Evolutionary conservation across 2,113 vertebrate genomes (phyloP).

Genomic region (Hyaena hyaena): DNA sequence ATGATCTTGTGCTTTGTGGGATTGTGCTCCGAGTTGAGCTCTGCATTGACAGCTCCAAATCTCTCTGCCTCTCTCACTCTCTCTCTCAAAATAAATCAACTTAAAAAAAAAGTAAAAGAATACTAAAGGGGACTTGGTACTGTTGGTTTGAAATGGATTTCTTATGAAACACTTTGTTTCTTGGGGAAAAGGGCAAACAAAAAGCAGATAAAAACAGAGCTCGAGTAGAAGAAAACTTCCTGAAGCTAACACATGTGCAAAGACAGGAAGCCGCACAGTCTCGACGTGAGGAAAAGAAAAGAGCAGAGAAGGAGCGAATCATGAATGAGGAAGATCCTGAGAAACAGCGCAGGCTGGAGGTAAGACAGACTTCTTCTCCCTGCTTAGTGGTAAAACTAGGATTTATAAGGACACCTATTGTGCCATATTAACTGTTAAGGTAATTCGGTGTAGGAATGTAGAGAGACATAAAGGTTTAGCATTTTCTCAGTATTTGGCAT

Average conservation of each 20-base stretch:
- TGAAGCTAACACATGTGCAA: constrained; percentile 97
- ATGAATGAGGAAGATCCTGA: constrained; percentile 99
- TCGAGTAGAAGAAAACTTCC: constrained; percentile 98
- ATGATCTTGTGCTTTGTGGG: too few relatives aligned
- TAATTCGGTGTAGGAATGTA: background rate
- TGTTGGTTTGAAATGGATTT: constrained; percentile 46
- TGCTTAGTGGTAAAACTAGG: background rate
- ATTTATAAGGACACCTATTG: background rate
- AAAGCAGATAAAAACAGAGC: constrained; percentile 98
- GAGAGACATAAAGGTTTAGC: background rate
- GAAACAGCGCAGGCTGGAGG: constrained; percentile 97
- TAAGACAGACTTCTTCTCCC: constrained; percentile 47
- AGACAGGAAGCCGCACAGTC: constrained; percentile 98
- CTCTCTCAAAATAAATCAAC: too few relatives aligned
- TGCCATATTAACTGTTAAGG: background rate
- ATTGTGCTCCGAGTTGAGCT: too few relatives aligned
- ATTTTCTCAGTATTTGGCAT: background rate
- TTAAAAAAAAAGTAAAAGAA: background rate
- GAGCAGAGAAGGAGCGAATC: constrained; percentile 98
- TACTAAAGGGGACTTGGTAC: background rate
- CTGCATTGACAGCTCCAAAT: too few relatives aligned
- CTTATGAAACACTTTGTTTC: constrained; percentile 59
- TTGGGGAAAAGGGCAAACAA: constrained; percentile 92
- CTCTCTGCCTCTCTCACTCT: too few relatives aligned
- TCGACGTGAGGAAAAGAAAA: constrained; percentile 96